Conservation (phyloP, 2,888 invertebrate species). For the Caenorhabditis sp. region DNA sequence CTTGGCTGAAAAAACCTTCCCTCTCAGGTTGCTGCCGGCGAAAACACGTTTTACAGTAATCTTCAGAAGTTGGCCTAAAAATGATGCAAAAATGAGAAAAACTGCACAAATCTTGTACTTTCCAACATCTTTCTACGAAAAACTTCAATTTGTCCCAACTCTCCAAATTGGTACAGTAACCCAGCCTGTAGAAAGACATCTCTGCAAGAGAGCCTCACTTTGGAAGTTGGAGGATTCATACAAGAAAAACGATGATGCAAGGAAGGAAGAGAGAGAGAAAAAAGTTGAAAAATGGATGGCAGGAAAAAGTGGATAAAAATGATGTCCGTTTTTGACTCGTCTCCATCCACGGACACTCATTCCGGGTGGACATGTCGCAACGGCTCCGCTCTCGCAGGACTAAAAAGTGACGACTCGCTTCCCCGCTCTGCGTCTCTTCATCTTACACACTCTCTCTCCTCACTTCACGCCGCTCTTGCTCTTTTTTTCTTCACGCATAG, state of each 20-base stretch:
- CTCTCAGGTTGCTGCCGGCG: too few species aligned
- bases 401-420: constrained; percentile 33
- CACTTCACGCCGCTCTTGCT: not conserved
- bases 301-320: constrained; percentile 8
- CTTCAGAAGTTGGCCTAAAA: too few species aligned
- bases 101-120: too few species aligned
- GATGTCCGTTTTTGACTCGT: constrained; percentile 6
- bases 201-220: not conserved
- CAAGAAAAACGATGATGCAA: not conserved
- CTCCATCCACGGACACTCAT: constrained; percentile 19
- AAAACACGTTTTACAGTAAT: too few species aligned
- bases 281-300: not conserved
- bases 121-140: too few species aligned
- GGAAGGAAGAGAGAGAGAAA: not conserved
- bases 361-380: constrained; percentile 14
- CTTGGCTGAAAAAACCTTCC: too few species aligned
- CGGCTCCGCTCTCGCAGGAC: not conserved
- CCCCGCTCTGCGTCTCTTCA: constrained; percentile 25
- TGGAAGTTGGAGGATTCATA: not conserved
- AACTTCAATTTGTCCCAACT: too few species aligned
- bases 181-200: too few species aligned
- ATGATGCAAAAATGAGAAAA: too few species aligned
- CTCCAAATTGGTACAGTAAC: too few species aligned
- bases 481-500: constrained; percentile 48
- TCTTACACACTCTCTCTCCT: not conserved